phyloP scores from a whole-genome alignment of 2,113 vertebrate species.

The Parotia lawesii region DNA sequence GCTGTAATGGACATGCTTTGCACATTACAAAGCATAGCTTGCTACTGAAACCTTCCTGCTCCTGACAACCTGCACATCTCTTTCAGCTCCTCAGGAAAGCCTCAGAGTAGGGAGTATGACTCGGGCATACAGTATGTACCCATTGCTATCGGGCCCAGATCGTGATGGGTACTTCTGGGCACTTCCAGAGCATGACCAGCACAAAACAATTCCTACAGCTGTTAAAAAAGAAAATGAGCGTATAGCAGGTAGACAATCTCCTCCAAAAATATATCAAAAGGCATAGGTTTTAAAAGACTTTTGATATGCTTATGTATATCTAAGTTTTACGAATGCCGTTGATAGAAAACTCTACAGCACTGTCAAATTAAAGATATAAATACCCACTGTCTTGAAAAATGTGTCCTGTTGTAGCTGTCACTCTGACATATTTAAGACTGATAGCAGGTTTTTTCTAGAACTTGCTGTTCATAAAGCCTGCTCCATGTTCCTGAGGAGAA shows the following conservation, averaged over 20 bases:
- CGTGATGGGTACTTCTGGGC: fast-evolving
- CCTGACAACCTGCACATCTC: fast-evolving
- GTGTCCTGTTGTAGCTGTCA: neutral
- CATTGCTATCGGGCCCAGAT: fast-evolving
- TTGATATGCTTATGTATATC: neutral
- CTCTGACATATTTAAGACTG: neutral
- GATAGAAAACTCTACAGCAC: neutral
- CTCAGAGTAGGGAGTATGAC: fast-evolving
- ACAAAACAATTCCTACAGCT: fast-evolving
- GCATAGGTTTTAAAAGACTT: neutral
- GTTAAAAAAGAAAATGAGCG: neutral
- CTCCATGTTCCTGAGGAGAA: neutral
- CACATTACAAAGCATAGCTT: neutral
- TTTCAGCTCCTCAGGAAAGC: neutral
- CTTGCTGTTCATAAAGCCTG: neutral
- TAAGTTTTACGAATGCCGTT: neutral
- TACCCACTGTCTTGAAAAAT: neutral
- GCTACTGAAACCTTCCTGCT: neutral
- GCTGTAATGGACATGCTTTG: neutral
- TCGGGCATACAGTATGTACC: fast-evolving
- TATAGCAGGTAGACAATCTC: neutral
- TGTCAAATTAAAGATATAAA: neutral
- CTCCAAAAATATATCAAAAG: neutral
- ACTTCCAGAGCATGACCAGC: fast-evolving
- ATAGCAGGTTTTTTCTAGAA: neutral